Evolutionary conservation across 2,888 invertebrate species (phyloP), one percentile per base, ranked within the genome.

Genomic region (Acleris laterana): DNA sequence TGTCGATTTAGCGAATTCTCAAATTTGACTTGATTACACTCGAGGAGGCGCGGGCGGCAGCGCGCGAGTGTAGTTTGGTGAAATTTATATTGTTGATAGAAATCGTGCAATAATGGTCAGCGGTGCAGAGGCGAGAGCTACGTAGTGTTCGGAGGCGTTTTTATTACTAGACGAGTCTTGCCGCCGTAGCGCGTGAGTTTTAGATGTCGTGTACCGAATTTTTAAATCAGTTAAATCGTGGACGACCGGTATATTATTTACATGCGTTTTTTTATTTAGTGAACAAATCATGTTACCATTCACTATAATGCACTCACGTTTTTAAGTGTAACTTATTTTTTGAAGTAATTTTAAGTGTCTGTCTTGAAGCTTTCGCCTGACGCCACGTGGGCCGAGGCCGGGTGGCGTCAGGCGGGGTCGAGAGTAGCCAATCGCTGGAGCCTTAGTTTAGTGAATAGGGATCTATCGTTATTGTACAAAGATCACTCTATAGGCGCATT

Each of bases 211-310:
- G 16, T 58, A 16, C 56, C 38, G 60, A 53, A 56, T 60, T 61
- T 64, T 65, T 51, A 4, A 61, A 56, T 65, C 61, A 44, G 42
- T 25, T 32, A n/a, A 56, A 55, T 60, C 65, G 60, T 50, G 50
- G 46, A 57, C 61, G 61, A 50, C 49, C 62, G 52, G 28, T 64
- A 20, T 69, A 51, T 58, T 55, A 69, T 70, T 68, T 67, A 70
- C 69, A 63, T 69, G 68, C 68, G 77, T 76, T 74, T 80, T 82
- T 32, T 32, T 81, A 82, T 82, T 88, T 90, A 90, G 90, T 89
- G 89, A 90, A 90, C 88, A 87, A 89, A 88, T 79, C 77, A 87
- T 90, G 91, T 92, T 91, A 92, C 91, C 91, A 91, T 89, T 89
- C 90, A 89, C 88, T 89, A 85, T 85, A 82, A 85, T 85, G 81